Base-by-base conservation (phyloP, 1,140 invertebrate species). In the Plutomurus gul region DNA sequence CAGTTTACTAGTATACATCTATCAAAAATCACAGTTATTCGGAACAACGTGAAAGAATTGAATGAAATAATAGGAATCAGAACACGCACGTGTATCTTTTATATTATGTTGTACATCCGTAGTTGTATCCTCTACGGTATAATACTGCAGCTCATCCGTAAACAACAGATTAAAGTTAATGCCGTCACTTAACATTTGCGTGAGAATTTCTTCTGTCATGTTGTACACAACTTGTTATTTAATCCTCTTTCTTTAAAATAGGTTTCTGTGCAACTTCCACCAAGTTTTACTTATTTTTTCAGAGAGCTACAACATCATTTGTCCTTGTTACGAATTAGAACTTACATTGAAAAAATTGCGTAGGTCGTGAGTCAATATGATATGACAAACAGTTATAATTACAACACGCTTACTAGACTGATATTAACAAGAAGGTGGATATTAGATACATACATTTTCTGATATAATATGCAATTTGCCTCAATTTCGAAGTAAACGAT, bases 21-120 rank as follows among this genome's bases (percentile, higher is more conserved):
- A 65, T 65, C 56, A 65, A 27, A 65, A 65, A 65, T 65, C 30
- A 65, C 56, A 65, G 56, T 65, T 65, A 65, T 65, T 65, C 56
- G 56, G 56, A 65, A 65, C 56, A 33, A 27, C 56, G 30, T 27
- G 25, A 65, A 65, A 65, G 30, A 65, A 65, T 65, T 65, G 25
- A 65, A 65, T 65, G 30, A 65, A 65, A 65, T n/a, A n/a, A n/a
- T 65, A 30, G 56, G 56, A 65, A 65, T 30, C 56, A 65, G 56
- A n/a, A 7, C 43, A 65, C 56, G 36, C 56, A 65, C 56, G 47
- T 51, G 47, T 51, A 6, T 51, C 47, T 25, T 60, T 60, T 56
- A 33, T 27, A 33, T n/a, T 60, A 56, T 56, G 22, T 27, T 56
- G n/a, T n/a, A 11, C 51, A 56, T 56, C 22, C 51, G 22, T 56